Evolutionary conservation across 2,113 vertebrate genomes (phyloP).

Genomic region (Dasyornis broadbenti): DNA sequence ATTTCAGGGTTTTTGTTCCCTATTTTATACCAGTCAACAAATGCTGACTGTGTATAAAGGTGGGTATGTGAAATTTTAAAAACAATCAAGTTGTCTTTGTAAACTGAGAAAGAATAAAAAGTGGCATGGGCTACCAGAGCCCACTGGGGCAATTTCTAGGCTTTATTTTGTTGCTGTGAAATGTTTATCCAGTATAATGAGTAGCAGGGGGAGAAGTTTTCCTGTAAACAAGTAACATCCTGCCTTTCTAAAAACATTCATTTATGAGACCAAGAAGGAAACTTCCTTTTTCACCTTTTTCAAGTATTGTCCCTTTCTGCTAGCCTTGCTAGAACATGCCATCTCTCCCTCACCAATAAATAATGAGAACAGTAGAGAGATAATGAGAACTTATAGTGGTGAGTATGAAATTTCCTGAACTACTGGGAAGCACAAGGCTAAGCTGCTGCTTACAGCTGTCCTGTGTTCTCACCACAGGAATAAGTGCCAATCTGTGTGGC

Average conservation of each 20-base stretch:
- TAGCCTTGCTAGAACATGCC: not conserved
- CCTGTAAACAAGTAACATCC: not conserved
- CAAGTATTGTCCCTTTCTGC: not conserved
- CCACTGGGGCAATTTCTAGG: not conserved
- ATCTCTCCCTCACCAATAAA: not conserved
- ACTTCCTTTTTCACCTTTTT: not conserved
- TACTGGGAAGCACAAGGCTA: not conserved
- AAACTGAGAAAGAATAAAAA: not conserved
- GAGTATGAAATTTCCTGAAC: not conserved
- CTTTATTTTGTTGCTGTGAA: not conserved
- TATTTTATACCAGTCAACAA: not conserved
- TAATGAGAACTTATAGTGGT: too few species aligned
- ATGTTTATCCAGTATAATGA: not conserved
- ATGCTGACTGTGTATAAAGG: not conserved
- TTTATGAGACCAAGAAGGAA: not conserved
- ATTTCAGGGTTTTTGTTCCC: not conserved
- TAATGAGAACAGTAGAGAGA: not conserved
- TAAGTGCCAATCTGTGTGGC: not conserved
- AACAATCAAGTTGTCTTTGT: not conserved
- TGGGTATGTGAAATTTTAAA: not conserved
- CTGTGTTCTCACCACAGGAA: not conserved
- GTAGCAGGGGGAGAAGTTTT: not conserved
- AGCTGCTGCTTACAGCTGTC: not conserved
- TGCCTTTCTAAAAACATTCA: not conserved
- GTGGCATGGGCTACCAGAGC: not conserved